Conservation (phyloP, 2,113 vertebrate genomes). For the Embiotoca jacksoni region DNA sequence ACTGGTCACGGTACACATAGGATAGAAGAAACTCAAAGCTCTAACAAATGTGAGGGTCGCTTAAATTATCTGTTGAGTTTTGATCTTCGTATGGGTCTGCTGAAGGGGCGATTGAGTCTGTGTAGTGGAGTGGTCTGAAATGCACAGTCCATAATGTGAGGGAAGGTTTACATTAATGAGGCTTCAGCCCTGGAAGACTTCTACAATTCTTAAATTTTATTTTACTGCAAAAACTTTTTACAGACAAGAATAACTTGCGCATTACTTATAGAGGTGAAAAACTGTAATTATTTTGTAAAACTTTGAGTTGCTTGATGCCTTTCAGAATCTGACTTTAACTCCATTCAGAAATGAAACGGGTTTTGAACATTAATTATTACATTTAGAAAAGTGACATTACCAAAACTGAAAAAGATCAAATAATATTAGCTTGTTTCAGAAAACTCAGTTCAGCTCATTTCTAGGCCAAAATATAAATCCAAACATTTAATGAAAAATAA, state of each 20-base stretch:
- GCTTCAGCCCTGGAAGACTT: conserved; percentile 14
- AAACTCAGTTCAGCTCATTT: too few species aligned
- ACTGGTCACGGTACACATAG: conserved; percentile 32
- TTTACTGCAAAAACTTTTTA: background rate
- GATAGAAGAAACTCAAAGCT: conserved; percentile 29
- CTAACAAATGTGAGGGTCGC: conserved; percentile 16
- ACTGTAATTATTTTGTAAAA: too few species aligned
- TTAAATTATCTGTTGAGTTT: conserved; percentile 47
- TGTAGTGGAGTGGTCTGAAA: conserved; percentile 27
- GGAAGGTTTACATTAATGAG: conserved; percentile 57
- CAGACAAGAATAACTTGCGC: background rate
- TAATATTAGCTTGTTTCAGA: too few species aligned
- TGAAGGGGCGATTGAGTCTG: conserved; percentile 38
- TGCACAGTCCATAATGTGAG: conserved; percentile 23
- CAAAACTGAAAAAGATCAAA: background rate
- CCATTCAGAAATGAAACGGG: background rate
- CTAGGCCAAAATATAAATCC: too few species aligned
- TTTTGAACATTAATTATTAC: background rate
- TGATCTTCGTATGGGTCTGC: conserved; percentile 43
- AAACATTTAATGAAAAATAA: too few species aligned
- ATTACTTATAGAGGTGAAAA: too few species aligned
- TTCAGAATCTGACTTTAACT: too few species aligned
- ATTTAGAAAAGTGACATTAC: background rate
- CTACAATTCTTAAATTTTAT: background rate
- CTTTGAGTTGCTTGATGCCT: too few species aligned